Conservation (phyloP, 2,888 invertebrate genomes). For the Drosophila setosimentum region DNA sequence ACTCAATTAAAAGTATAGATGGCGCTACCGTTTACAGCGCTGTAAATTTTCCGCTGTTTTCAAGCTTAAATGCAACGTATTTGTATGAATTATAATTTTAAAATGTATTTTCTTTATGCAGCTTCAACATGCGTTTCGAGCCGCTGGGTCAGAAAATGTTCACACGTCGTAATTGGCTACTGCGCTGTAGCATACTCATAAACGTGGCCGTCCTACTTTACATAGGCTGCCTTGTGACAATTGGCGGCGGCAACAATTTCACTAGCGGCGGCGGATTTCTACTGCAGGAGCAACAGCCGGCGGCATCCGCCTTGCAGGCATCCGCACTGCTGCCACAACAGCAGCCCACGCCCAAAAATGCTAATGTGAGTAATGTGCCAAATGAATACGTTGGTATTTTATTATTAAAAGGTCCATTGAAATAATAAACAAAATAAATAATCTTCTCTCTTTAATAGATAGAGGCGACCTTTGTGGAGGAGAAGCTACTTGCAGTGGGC, state of each 20-base stretch:
- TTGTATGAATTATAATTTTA: neutral
- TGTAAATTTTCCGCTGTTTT: neutral
- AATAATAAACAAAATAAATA: neutral
- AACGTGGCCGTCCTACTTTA: constrained; percentile 90
- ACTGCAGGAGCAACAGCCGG: constrained; percentile 82
- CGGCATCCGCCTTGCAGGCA: constrained; percentile 54
- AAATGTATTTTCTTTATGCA: constrained; percentile 28
- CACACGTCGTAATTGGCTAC: constrained; percentile 89
- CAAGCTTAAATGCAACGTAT: constrained; percentile 11
- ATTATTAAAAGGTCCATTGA: neutral
- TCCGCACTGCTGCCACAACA: constrained; percentile 50
- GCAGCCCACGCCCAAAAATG: constrained; percentile 67
- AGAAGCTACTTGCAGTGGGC: constrained; percentile 58
- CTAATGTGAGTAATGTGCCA: constrained; percentile 50
- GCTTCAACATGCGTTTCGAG: constrained; percentile 82
- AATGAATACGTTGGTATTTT: too few species aligned
- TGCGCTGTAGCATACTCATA: constrained; percentile 90
- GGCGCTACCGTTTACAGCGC: constrained; percentile 27
- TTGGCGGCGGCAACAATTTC: constrained; percentile 84
- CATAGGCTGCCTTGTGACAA: constrained; percentile 89
- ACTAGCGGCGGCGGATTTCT: constrained; percentile 81
- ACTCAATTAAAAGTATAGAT: neutral
- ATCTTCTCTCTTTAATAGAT: constrained; percentile 37
- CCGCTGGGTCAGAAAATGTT: constrained; percentile 85
- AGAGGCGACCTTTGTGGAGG: constrained; percentile 58